phyloP scores from a whole-genome alignment of 2,888 invertebrate genomes.

The Tanytarsus gracilentus region DNA sequence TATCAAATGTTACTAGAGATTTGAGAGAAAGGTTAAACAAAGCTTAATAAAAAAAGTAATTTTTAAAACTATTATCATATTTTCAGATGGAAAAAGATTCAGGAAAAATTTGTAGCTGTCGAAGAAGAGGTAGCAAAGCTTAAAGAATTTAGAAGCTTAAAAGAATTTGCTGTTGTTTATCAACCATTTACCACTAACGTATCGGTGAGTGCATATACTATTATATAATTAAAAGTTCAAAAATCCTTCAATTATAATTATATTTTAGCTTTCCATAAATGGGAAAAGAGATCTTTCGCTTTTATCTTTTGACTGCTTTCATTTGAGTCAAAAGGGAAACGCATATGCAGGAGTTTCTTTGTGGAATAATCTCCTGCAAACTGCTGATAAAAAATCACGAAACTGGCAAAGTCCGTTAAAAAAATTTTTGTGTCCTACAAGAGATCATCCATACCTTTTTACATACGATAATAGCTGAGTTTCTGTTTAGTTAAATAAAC shows the following conservation, averaged over 20 bases:
- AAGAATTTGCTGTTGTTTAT: slow-evolving; percentile 48
- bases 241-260: not conserved
- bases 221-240: not conserved
- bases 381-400: slow-evolving; percentile 43
- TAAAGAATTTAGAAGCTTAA: slow-evolving; percentile 43
- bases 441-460: slow-evolving; percentile 44
- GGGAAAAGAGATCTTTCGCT: slow-evolving; percentile 43
- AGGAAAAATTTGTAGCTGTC: slow-evolving; percentile 33
- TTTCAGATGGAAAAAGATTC: slow-evolving; percentile 31
- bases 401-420: slow-evolving; percentile 39
- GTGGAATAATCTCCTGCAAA: slow-evolving; percentile 49
- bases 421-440: slow-evolving; percentile 45
- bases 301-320: slow-evolving; percentile 49
- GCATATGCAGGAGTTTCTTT: slow-evolving; percentile 46
- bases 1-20: slow-evolving; percentile 32
- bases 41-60: slow-evolving; percentile 22
- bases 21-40: slow-evolving; percentile 28
- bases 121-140: slow-evolving; percentile 44
- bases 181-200: slow-evolving; percentile 43
- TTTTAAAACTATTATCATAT: not conserved
- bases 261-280: slow-evolving; percentile 31
- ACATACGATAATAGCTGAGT: slow-evolving; percentile 35
- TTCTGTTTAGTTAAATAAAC: no score
- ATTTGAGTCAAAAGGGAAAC: slow-evolving; percentile 48
- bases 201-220: slow-evolving; percentile 36